These are phyloP conservation scores for Limosa lapponica DNA, from an alignment of 2,797 vertebrate genomes.

Conservation along the genomic window DNA sequence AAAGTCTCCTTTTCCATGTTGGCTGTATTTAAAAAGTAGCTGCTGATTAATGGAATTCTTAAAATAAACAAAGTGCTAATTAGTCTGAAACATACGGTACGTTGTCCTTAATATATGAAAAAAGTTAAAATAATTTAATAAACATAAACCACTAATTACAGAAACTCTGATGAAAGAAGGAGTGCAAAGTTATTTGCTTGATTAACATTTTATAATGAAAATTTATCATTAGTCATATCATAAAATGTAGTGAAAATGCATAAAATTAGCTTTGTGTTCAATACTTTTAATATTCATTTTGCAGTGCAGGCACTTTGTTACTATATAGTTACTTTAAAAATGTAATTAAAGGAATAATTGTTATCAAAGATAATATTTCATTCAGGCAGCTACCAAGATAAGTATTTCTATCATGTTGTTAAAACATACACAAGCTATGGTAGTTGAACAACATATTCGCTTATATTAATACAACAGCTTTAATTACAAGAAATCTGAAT, in stretches of 20 bases:
- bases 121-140: slow-evolving; percentile 43
- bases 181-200: not conserved
- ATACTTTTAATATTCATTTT: not conserved
- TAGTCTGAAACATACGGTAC: slow-evolving; percentile 23
- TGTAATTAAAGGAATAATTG: not conserved
- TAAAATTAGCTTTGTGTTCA: not conserved
- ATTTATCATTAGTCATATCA: not conserved
- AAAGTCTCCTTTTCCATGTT: not conserved
- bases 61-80: slow-evolving; percentile 50
- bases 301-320: not conserved
- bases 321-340: not conserved
- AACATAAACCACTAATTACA: slow-evolving; percentile 51
- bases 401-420: not conserved
- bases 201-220: slow-evolving; percentile 36
- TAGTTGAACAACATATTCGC: not conserved
- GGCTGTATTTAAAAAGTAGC: not conserved
- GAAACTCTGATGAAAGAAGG: not conserved
- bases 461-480: not conserved
- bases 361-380: not conserved
- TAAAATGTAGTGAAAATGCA: slow-evolving; percentile 1
- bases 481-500: not conserved
- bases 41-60: not conserved
- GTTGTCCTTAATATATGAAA: slow-evolving; percentile 31
- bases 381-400: not conserved
- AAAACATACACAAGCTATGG: not conserved